A percentile compares a stretch with the other conserved stretches of the same genome.
Conservation (phyloP, 2,888 invertebrate genomes). For the Ecliptopera silaceata region DNA sequence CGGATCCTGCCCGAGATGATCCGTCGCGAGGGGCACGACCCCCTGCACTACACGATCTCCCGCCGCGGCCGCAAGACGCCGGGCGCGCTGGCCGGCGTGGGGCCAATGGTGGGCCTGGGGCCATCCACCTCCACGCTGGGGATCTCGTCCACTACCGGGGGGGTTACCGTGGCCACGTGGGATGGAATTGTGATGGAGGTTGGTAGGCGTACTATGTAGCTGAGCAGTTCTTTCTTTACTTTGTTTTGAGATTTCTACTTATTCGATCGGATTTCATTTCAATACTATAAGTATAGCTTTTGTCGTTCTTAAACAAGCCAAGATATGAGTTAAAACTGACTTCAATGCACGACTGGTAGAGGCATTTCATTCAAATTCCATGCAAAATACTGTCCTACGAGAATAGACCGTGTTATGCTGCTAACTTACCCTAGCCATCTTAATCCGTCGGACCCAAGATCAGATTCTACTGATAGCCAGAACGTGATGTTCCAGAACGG, state of each 20-base stretch:
- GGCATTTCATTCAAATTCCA: too few species aligned
- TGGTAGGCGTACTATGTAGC: constrained; percentile 15
- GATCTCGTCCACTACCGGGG: constrained; percentile 43
- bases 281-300: too few species aligned
- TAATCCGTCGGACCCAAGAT: neutral
- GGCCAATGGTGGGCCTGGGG: constrained; percentile 51
- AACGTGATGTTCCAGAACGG: constrained; percentile 47
- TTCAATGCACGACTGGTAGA: too few species aligned
- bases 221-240: too few species aligned
- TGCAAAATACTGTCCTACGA: too few species aligned
- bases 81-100: constrained; percentile 53
- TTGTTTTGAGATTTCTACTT: too few species aligned
- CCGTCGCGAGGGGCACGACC: constrained; percentile 94
- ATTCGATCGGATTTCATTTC: too few species aligned
- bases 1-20: constrained; percentile 97
- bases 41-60: constrained; percentile 95
- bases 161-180: constrained; percentile 64
- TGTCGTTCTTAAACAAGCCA: too few species aligned
- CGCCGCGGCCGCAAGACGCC: constrained; percentile 89
- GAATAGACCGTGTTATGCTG: too few species aligned
- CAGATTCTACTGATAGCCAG: constrained; percentile 3
- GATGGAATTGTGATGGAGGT: constrained; percentile 71
- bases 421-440: too few species aligned
- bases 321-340: too few species aligned
- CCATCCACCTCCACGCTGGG: constrained; percentile 48